These are phyloP conservation scores for Prietella phreatophila DNA, from an alignment of 2,113 vertebrate species.

Conservation along the genomic window DNA sequence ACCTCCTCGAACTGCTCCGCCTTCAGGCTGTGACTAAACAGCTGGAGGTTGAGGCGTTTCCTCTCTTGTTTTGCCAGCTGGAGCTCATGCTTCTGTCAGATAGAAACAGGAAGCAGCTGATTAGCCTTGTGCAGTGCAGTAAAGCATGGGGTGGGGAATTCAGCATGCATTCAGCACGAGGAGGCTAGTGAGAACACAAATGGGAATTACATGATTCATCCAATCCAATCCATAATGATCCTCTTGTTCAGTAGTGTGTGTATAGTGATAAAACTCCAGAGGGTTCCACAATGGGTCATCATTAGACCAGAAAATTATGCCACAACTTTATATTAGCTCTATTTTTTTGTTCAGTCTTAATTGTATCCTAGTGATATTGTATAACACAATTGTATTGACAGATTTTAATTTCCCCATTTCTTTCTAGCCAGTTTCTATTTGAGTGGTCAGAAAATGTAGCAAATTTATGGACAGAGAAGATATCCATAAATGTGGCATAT, in stretches of 20 bases:
- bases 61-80: slow-evolving; percentile 73
- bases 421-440: not conserved
- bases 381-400: not conserved
- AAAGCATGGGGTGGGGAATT: not conserved
- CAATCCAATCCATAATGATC: not conserved
- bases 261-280: not conserved
- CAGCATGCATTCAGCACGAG: not conserved
- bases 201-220: not conserved
- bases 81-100: slow-evolving; percentile 76
- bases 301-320: not conserved
- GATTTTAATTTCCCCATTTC: not conserved
- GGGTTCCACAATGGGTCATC: not conserved
- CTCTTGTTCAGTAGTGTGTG: not conserved
- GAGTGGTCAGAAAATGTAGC: not conserved
- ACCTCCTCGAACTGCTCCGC: slow-evolving; percentile 79
- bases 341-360: not conserved
- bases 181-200: not conserved
- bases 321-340: not conserved
- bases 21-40: slow-evolving; percentile 67
- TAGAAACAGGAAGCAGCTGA: slow-evolving; percentile 7
- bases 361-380: not conserved
- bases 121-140: not conserved
- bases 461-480: not conserved
- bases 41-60: slow-evolving; percentile 68
- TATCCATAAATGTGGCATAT: not conserved